Evolutionary conservation across 2,888 invertebrate genomes (phyloP).

Genomic region (Drymonia ruficornis): DNA sequence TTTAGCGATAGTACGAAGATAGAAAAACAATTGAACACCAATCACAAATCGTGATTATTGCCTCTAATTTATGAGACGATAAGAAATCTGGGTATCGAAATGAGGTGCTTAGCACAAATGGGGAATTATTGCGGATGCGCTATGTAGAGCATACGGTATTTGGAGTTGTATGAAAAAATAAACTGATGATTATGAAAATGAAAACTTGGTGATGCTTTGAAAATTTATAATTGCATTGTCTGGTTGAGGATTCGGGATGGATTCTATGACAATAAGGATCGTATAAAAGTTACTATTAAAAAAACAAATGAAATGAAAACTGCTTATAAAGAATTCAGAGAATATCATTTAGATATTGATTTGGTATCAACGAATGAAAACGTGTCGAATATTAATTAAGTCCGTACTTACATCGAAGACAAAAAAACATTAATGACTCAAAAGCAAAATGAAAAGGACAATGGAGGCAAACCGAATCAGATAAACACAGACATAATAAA

Average conservation of each 20-base stretch:
- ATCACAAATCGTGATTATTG: slow-evolving; percentile 62
- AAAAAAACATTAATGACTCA: slow-evolving; percentile 19
- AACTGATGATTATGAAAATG: not conserved
- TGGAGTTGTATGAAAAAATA: not conserved
- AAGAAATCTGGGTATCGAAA: slow-evolving; percentile 41
- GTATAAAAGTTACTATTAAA: too few relatives aligned
- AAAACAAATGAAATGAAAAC: too few relatives aligned
- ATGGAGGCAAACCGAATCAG: slow-evolving; percentile 66
- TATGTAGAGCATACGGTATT: slow-evolving; percentile 8
- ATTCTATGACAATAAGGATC: too few relatives aligned
- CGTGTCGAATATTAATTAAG: not conserved
- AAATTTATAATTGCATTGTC: too few relatives aligned
- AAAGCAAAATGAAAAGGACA: slow-evolving; percentile 52
- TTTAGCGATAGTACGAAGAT: slow-evolving; percentile 57
- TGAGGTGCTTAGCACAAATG: slow-evolving; percentile 36
- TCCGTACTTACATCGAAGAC: not conserved
- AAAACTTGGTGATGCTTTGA: not conserved
- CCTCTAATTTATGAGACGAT: slow-evolving; percentile 65
- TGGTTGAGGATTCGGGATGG: too few relatives aligned
- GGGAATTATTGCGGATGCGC: slow-evolving; percentile 30
- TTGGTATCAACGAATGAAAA: not conserved
- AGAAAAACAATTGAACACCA: slow-evolving; percentile 57
- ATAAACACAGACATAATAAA: slow-evolving; percentile 66
- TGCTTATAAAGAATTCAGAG: too few relatives aligned
- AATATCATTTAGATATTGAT: too few relatives aligned